Conservation (phyloP, 2,113 vertebrate species). For the Hippoglossus stenolepis region DNA sequence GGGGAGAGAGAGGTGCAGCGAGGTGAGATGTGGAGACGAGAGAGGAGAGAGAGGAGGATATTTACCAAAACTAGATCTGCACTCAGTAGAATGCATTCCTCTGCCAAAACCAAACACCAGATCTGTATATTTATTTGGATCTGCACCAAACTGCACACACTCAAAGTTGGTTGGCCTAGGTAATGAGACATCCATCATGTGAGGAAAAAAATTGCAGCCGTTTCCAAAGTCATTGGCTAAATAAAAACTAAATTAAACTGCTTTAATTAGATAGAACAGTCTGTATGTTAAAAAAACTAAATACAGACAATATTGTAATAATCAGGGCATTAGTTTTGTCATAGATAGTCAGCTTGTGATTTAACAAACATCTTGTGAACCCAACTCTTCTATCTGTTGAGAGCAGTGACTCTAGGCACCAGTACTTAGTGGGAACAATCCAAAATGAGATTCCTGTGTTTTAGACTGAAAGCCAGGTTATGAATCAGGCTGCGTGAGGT, state of each 20-base stretch:
- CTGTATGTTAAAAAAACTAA: no score
- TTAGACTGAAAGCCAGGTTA: constrained; percentile 35
- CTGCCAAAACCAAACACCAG: no score
- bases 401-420: not conserved
- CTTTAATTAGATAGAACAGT: no score
- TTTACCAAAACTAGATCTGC: not conserved
- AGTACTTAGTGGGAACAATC: constrained; percentile 29
- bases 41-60: not conserved
- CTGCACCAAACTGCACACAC: not conserved
- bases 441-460: constrained; percentile 47
- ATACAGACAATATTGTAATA: no score
- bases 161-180: no score
- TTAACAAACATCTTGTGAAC: not conserved
- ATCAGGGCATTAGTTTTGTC: no score
- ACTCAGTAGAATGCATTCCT: no score
- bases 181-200: not conserved
- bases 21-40: constrained; percentile 22
- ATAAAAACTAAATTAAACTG: no score
- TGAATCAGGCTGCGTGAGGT: constrained; percentile 48
- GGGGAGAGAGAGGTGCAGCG: constrained; percentile 1
- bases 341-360: not conserved
- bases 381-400: not conserved
- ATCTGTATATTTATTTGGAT: no score
- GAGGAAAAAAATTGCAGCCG: not conserved
- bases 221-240: no score